Conservation (phyloP, 2,797 vertebrate species). For the Netta rufina region DNA sequence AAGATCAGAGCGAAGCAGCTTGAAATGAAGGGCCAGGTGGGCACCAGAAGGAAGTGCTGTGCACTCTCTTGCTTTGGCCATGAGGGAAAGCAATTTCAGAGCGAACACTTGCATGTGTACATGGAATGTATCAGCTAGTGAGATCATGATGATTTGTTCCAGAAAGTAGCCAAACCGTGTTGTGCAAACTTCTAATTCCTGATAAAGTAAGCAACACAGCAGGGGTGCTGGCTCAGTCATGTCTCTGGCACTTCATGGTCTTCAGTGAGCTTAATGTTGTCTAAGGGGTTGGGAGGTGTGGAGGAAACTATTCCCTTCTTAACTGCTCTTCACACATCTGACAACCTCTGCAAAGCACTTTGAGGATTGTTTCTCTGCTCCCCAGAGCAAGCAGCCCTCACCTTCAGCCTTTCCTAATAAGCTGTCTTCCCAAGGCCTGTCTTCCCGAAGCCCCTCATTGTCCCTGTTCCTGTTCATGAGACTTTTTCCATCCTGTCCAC, state of each 20-base stretch:
- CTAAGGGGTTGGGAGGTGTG: too few species aligned
- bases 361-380: neutral
- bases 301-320: neutral
- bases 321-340: neutral
- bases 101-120: neutral
- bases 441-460: neutral
- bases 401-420: neutral
- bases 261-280: neutral
- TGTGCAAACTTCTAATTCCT: neutral
- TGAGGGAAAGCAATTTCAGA: neutral
- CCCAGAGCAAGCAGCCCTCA: neutral
- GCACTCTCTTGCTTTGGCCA: neutral
- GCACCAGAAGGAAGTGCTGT: constrained; percentile 20
- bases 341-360: neutral
- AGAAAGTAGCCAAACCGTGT: neutral
- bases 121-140: constrained; percentile 4
- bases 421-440: neutral
- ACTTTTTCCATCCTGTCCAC: neutral
- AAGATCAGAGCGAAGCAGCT: constrained; percentile 47
- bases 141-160: neutral
- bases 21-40: constrained; percentile 5
- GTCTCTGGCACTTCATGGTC: neutral
- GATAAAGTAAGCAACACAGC: neutral
- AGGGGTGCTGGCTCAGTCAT: neutral
- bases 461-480: neutral